A percentile compares a stretch with the other conserved stretches of the same genome.
Evolutionary conservation across 2,797 vertebrate species (phyloP).

Genomic region (Sternarchorhynchus goeldii): DNA sequence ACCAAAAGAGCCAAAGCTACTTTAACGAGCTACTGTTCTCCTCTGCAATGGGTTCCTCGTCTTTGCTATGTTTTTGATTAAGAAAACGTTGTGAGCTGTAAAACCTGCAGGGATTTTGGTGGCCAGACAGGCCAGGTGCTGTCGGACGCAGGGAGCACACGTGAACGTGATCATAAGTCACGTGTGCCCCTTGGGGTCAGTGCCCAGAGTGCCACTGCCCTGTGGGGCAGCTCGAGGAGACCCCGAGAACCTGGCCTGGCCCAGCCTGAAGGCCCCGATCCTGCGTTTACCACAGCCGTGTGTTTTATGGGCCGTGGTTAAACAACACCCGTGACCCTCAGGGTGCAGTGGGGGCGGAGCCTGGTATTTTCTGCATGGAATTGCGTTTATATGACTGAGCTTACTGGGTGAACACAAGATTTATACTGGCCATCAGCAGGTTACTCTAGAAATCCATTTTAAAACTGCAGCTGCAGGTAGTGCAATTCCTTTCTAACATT

Average conservation of each 20-base stretch:
- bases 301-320: slow-evolving; percentile 55
- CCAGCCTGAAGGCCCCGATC: slow-evolving; percentile 42
- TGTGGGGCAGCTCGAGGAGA: slow-evolving; percentile 23
- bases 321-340: slow-evolving; percentile 51
- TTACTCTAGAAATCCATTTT: slow-evolving; percentile 31
- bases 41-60: too few relatives aligned
- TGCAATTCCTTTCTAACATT: slow-evolving; percentile 17
- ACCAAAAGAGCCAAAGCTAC: neutral
- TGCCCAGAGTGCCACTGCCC: slow-evolving; percentile 26
- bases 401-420: slow-evolving; percentile 40
- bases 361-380: slow-evolving; percentile 51
- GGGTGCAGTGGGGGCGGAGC: slow-evolving; percentile 12
- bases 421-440: neutral
- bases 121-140: too few relatives aligned
- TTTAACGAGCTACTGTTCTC: too few relatives aligned
- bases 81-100: too few relatives aligned
- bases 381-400: slow-evolving; percentile 54
- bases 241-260: neutral
- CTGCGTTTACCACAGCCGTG: slow-evolving; percentile 48
- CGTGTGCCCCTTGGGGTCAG: neutral
- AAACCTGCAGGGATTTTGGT: too few relatives aligned
- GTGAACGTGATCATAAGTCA: neutral
- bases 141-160: neutral
- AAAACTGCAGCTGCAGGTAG: slow-evolving; percentile 22
- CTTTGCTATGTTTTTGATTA: too few relatives aligned